Evolutionary conservation across 2,888 invertebrate species (phyloP).

Genomic region (Fabriciana adippe): DNA sequence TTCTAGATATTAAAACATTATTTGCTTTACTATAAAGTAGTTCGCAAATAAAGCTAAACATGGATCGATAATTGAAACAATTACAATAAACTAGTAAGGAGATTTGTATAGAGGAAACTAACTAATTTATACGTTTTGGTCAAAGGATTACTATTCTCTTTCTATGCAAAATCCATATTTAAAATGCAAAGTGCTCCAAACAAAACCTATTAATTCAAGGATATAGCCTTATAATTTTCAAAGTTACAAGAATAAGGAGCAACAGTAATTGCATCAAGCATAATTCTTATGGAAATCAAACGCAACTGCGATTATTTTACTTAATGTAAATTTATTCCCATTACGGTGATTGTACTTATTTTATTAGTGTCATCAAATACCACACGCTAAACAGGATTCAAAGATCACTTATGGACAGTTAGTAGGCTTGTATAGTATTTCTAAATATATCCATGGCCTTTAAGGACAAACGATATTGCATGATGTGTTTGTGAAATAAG

Average conservation of each 20-base stretch:
- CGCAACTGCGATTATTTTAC: conserved; percentile 13
- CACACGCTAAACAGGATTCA: conserved; percentile 64
- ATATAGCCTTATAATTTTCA: neutral
- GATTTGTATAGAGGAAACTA: no score
- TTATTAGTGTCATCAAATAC: conserved; percentile 65
- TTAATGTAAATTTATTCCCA: conserved; percentile 25
- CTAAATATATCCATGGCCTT: conserved; percentile 54
- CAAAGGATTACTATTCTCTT: no score
- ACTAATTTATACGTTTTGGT: no score
- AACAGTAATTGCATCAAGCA: neutral
- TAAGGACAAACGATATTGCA: conserved; percentile 35
- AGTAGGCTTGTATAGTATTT: conserved; percentile 47
- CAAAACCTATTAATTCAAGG: neutral
- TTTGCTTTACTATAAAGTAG: no score
- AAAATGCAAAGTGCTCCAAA: neutral
- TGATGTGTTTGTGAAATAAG: conserved; percentile 27
- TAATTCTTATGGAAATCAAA: conserved; percentile 6
- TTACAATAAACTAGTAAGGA: no score
- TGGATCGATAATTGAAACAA: no score
- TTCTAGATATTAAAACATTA: no score
- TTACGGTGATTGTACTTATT: conserved; percentile 42
- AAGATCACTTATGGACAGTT: conserved; percentile 53
- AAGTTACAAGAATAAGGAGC: neutral
- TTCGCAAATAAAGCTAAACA: no score
- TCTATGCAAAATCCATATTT: no score